phyloP scores from a whole-genome alignment of 2,113 vertebrate genomes.

The Scopus umbretta region DNA sequence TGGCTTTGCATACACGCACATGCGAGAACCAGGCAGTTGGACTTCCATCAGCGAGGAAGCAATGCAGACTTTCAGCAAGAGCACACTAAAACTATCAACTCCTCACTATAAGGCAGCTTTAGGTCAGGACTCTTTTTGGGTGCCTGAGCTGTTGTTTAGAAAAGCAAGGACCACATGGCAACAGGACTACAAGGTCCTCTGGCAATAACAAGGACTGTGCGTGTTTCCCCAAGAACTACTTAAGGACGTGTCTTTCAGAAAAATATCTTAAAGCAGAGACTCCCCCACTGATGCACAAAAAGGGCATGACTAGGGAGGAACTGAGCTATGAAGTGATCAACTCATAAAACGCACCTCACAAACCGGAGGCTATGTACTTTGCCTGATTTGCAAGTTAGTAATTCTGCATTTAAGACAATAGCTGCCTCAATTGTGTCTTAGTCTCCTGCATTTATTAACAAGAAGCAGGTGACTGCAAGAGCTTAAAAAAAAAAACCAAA shows the following conservation, averaged over 20 bases:
- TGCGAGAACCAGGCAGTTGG: not conserved
- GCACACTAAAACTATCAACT: not conserved
- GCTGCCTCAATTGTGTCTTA: conserved; percentile 45
- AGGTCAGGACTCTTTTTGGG: not conserved
- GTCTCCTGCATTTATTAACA: not conserved
- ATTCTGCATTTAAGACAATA: conserved; percentile 18
- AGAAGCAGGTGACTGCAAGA: not conserved
- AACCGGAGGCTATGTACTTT: not conserved
- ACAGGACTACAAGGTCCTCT: not conserved
- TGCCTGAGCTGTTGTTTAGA: conserved; percentile 18
- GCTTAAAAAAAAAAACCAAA: not conserved
- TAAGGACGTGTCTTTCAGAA: not conserved
- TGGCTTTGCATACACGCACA: not conserved
- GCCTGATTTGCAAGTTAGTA: not conserved
- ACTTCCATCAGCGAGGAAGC: not conserved
- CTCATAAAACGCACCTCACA: not conserved
- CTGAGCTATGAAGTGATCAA: not conserved
- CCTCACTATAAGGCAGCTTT: conserved; percentile 51
- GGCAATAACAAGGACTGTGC: not conserved
- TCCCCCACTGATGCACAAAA: not conserved
- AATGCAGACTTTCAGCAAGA: not conserved
- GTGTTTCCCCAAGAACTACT: not conserved
- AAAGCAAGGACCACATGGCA: not conserved
- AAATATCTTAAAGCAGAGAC: conserved; percentile 1
- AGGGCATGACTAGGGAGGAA: not conserved